Evolutionary conservation across 1,140 invertebrate genomes (phyloP), one percentile per base, ranked within the genome.

Genomic region (Diorhabda elongata): DNA sequence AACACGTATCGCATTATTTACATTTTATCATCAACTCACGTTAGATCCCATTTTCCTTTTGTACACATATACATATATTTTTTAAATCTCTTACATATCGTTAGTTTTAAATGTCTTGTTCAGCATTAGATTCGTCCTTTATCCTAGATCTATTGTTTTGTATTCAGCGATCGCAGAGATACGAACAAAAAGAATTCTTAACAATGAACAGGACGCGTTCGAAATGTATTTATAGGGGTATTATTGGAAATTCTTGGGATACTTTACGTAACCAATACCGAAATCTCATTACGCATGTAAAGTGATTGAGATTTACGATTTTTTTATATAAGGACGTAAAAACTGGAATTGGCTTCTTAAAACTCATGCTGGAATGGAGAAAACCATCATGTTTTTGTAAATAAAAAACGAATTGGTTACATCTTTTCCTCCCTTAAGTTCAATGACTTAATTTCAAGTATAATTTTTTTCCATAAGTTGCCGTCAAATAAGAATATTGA

Each of bases 121-220:
- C 26, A 26, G 26, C 26, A 26, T 26, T 26, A 26, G 47, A 52
- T 8, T 52, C 6, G 47, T n/a, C n/a, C 47, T 52, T 6, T 52
- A 52, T 52, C 47, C n/a, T 52, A 52, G n/a, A 52, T 52, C 47
- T n/a, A 52, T 52, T 52, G 47, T 52, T 52, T 52, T n/a, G 47
- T 52, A 52, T 52, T 52, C 47, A 8, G n/a, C 47, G 47, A 52
- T 52, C 47, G 47, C n/a, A 52, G n/a, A 52, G 6, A n/a, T 52
- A 6, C 6, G 47, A 52, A 52, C 47, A 52, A 52, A 52, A 52
- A 52, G 47, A 52, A 52, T 52, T n/a, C 6, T 52, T 6, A n/a
- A 52, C 47, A 52, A 52, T 52, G 47, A 52, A 52, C 47, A 52
- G 47, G 47, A 52, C 47, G 47, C 47, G 47, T 52, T 52, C n/a